These are phyloP conservation scores for Lithobates pipiens DNA, from an alignment of 2,797 vertebrate species.

Conservation along the genomic window DNA sequence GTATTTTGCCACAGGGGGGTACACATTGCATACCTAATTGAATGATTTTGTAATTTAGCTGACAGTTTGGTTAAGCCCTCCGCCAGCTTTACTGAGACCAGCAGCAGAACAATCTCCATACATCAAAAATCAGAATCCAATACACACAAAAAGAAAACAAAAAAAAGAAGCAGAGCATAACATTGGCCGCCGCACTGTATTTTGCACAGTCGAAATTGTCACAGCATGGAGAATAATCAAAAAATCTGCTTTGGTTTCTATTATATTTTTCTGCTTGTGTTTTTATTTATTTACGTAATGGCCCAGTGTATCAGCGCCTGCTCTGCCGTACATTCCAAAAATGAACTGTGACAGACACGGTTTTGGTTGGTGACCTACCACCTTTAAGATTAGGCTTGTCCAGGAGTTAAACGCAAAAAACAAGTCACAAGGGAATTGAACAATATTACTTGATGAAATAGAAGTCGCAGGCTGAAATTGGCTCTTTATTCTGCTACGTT, in stretches of 20 bases:
- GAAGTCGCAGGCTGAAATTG: conserved; percentile 14
- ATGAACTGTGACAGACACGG: not conserved
- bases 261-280: not conserved
- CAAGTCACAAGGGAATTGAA: conserved; percentile 29
- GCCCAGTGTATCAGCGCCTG: conserved; percentile 4
- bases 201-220: not conserved
- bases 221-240: not conserved
- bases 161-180: conserved; percentile 50
- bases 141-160: conserved; percentile 63
- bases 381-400: conserved; percentile 19
- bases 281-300: not conserved
- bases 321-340: conserved; percentile 21
- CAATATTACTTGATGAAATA: conserved; percentile 19
- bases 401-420: not conserved
- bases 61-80: conserved; percentile 76
- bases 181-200: conserved; percentile 5
- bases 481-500: conserved; percentile 8
- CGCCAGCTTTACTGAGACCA: conserved; percentile 75
- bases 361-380: not conserved
- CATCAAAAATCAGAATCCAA: conserved; percentile 75
- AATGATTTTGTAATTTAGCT: conserved; percentile 77
- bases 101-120: conserved; percentile 78
- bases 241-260: not conserved
- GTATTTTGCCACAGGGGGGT: conserved; percentile 91
- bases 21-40: conserved; percentile 84